Evolutionary conservation across 2,797 vertebrate genomes (phyloP).

Genomic region (Mus spretus): DNA sequence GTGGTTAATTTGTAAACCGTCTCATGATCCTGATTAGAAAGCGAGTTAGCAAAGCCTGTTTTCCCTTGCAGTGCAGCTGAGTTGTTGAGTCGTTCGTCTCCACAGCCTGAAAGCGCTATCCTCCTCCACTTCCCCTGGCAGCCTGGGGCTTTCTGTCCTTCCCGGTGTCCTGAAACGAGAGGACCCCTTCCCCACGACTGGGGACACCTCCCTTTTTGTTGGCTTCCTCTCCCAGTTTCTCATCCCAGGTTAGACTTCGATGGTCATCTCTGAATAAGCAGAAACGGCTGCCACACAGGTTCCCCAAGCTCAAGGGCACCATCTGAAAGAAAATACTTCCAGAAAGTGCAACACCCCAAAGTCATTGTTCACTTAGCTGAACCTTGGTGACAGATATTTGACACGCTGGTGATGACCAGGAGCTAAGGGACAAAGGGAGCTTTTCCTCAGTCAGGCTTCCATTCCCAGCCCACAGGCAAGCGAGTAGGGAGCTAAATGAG

Average conservation of each 20-base stretch:
- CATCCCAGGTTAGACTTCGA: rapidly evolving
- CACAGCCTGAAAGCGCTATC: not conserved
- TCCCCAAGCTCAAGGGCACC: not conserved
- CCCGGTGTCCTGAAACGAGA: not conserved
- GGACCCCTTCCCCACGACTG: not conserved
- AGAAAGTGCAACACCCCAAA: not conserved
- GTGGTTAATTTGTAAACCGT: constrained; percentile 96
- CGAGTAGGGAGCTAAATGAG: not conserved
- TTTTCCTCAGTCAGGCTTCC: not conserved
- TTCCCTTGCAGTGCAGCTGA: constrained; percentile 73
- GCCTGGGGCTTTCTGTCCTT: not conserved
- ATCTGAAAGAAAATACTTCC: not conserved
- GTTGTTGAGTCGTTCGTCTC: constrained; percentile 76
- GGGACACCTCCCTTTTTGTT: not conserved
- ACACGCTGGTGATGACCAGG: not conserved
- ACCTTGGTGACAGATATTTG: not conserved
- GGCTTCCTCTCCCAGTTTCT: not conserved
- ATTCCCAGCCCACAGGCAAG: not conserved
- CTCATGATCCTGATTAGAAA: constrained; percentile 92
- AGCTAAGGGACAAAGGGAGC: constrained; percentile 1
- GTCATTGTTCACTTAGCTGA: not conserved
- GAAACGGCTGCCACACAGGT: not conserved
- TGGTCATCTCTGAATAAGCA: not conserved
- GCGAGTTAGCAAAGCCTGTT: constrained; percentile 81
- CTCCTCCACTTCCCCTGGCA: constrained; percentile 34